Evolutionary conservation across 2,797 vertebrate genomes (phyloP).

Genomic region (Poecilia wingei): DNA sequence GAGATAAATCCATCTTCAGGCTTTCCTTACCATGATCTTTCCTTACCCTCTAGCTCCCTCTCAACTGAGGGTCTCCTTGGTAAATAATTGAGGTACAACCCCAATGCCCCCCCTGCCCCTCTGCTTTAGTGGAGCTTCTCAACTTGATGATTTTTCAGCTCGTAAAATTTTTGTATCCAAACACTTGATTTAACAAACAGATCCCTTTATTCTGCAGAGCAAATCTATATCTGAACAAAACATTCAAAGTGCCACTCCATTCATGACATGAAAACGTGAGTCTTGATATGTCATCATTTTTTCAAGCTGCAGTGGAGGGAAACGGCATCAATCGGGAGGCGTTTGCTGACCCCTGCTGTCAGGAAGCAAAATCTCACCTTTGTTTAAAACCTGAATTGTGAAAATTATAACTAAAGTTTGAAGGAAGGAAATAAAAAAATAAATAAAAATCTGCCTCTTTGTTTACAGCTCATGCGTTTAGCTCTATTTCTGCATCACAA

Average conservation of each 20-base stretch:
- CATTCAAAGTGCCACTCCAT: neutral
- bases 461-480: neutral
- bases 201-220: neutral
- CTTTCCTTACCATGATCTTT: slow-evolving; percentile 48
- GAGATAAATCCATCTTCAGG: slow-evolving; percentile 48
- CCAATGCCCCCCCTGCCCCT: slow-evolving; percentile 14
- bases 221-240: neutral
- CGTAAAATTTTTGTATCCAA: neutral
- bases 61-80: slow-evolving; percentile 53
- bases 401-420: neutral
- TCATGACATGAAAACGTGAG: slow-evolving; percentile 10
- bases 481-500: neutral
- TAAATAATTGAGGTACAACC: slow-evolving; percentile 74
- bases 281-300: slow-evolving; percentile 17
- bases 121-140: slow-evolving; percentile 29
- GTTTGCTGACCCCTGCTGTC: slow-evolving; percentile 77
- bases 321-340: slow-evolving; percentile 17
- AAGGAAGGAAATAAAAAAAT: neutral
- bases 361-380: slow-evolving; percentile 29
- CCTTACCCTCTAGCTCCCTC: slow-evolving; percentile 41
- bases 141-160: slow-evolving; percentile 1
- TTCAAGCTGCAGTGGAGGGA: slow-evolving; percentile 19
- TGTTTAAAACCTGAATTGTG: neutral
- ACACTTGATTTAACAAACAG: neutral
- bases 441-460: neutral